Evolutionary conservation across 2,113 vertebrate species (phyloP).

Genomic region (Melanocharis versteri): DNA sequence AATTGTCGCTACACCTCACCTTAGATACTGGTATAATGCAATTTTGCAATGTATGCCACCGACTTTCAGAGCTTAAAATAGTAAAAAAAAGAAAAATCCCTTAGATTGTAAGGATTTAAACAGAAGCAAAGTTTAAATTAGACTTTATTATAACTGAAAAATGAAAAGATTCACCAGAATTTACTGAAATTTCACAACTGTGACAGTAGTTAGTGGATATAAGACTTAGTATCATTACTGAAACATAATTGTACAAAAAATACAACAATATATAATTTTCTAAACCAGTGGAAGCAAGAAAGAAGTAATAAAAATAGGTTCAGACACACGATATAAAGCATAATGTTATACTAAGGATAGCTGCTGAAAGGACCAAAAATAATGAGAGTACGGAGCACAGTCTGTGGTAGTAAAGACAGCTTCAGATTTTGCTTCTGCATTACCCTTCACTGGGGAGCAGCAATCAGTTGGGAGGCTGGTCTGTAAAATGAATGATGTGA

Average conservation of each 20-base stretch:
- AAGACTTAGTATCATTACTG: not conserved
- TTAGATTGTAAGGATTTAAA: not conserved
- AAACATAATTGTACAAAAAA: not conserved
- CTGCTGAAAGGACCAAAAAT: not conserved
- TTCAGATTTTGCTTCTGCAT: not conserved
- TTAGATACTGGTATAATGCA: not conserved
- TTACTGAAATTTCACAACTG: not conserved
- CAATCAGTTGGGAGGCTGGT: not conserved
- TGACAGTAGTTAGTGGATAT: not conserved
- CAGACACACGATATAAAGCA: not conserved
- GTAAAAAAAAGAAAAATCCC: not conserved
- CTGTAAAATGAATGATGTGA: not conserved
- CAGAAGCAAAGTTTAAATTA: not conserved
- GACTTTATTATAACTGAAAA: not conserved
- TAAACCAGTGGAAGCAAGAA: not conserved
- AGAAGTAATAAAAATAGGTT: constrained; percentile 1
- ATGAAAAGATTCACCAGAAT: not conserved
- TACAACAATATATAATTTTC: not conserved
- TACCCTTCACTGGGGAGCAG: not conserved
- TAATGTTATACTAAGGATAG: not conserved
- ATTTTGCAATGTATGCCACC: not conserved
- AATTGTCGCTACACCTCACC: not conserved
- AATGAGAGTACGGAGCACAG: not conserved
- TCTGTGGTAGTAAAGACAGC: not conserved
- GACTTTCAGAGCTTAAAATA: not conserved